Conservation (phyloP, 2,113 vertebrate species). For the Hippocampus zosterae region DNA sequence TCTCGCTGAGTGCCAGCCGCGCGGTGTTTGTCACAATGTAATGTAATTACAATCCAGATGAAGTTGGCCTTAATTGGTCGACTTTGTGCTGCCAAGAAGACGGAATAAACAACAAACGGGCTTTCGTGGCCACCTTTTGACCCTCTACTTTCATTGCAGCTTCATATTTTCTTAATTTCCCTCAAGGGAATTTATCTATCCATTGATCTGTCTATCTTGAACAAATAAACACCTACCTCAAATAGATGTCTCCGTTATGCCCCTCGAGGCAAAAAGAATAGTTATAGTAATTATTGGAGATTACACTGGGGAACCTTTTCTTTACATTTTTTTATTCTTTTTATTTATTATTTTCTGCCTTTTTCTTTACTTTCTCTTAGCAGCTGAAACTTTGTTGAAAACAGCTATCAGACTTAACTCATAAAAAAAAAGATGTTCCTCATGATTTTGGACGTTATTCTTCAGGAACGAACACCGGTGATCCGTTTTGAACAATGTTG, state of each 20-base stretch:
- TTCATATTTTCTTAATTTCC: background rate
- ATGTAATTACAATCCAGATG: constrained; percentile 72
- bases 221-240: background rate
- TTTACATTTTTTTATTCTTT: too few species aligned
- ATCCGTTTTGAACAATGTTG: background rate
- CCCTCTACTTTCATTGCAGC: background rate
- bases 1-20: constrained; percentile 62
- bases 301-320: background rate
- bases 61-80: constrained; percentile 74
- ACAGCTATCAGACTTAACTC: too few species aligned
- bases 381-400: too few species aligned
- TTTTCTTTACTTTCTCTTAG: too few species aligned
- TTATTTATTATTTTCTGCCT: too few species aligned
- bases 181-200: background rate
- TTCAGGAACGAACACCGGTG: background rate
- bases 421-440: too few species aligned
- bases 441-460: too few species aligned
- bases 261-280: background rate
- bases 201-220: constrained; percentile 5
- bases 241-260: too few species aligned
- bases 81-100: constrained; percentile 59
- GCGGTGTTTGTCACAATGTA: constrained; percentile 72
- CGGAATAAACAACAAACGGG: constrained; percentile 51
- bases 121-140: constrained; percentile 18
- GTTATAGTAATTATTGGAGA: background rate